Base-by-base conservation (phyloP, 1,140 invertebrate species). In the Drosophila nasuta region DNA sequence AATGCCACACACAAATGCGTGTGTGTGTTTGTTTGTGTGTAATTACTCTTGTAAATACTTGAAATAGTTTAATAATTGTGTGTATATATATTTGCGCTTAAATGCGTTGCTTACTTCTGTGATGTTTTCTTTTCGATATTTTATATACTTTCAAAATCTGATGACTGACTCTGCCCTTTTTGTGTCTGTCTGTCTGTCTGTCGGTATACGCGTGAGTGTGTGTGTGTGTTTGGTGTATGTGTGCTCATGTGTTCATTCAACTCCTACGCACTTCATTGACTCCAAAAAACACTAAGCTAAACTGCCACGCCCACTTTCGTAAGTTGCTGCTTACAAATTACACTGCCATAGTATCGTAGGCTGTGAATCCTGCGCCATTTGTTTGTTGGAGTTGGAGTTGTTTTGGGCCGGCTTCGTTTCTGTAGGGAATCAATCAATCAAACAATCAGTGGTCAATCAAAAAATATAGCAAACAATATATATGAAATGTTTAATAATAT, bases 341-440 rank as follows among this genome's bases (percentile, higher is more conserved):
- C 96, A 97, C 96, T 97, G 97, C 97, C 96, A 97, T 96, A 97
- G 96, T 97, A 97, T 97, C 96, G 96, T 97, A 97, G 96, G 97
- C 96, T 97, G 97, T 97, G 96, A 97, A 95, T 96, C 96, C 96
- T 94, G 95, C 95, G 94, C 94, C 94, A 94, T 93, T 93, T 93
- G 94, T 93, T 94, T 96, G 95, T 94, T 95, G 95, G 94, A 93
- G 94, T 92, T 91, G 93, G 94, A 93, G 94, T 93, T 91, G 93
- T 95, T 94, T 95, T 95, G 95, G 94, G 94, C 94, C 94, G 95
- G 94, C 96, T 97, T 97, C 96, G 96, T 97, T 96, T 97, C 96
- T 97, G 38, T 17, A 5, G 15, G 41, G 43, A 17, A 56, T 64
- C 10, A 17, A 3, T 48, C 15, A 25, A 57, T 17, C 7, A 54